Evolutionary conservation across 2,113 vertebrate genomes (phyloP).

Genomic region (Okapia johnstoni): DNA sequence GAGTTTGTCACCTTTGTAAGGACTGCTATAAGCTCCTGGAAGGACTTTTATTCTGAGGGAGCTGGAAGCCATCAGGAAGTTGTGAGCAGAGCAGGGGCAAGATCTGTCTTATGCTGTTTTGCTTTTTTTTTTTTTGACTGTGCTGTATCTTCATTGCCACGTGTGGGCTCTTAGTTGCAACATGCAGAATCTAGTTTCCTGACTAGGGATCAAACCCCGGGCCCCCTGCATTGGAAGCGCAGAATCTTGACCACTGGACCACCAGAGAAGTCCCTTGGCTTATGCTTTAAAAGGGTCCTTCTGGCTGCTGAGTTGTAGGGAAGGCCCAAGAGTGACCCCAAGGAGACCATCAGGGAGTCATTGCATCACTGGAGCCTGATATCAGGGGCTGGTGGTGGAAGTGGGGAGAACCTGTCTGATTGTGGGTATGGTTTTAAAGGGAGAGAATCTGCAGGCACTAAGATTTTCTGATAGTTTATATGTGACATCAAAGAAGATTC

Average conservation of each 20-base stretch:
- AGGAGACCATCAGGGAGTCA: not conserved
- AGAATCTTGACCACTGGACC: not conserved
- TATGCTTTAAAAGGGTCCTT: not conserved
- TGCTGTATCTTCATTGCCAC: not conserved
- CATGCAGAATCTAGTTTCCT: not conserved
- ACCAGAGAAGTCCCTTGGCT: not conserved
- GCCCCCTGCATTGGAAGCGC: not conserved
- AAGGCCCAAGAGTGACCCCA: not conserved
- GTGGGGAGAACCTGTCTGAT: not conserved
- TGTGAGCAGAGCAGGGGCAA: not conserved
- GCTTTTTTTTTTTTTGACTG: not conserved
- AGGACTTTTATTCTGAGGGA: not conserved
- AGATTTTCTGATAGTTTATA: not conserved
- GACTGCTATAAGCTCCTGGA: not conserved
- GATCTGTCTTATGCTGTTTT: not conserved
- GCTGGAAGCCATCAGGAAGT: not conserved
- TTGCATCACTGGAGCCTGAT: not conserved
- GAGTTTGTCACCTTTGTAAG: too few species aligned
- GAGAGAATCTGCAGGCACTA: not conserved
- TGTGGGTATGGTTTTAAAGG: not conserved
- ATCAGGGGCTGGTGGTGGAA: fast-evolving
- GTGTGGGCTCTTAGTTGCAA: not conserved
- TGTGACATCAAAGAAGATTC: not conserved
- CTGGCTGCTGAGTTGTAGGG: not conserved
- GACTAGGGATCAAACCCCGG: fast-evolving